These are phyloP conservation scores for Sebastiscus tertius DNA, from an alignment of 2,797 vertebrate species.

Conservation along the genomic window DNA sequence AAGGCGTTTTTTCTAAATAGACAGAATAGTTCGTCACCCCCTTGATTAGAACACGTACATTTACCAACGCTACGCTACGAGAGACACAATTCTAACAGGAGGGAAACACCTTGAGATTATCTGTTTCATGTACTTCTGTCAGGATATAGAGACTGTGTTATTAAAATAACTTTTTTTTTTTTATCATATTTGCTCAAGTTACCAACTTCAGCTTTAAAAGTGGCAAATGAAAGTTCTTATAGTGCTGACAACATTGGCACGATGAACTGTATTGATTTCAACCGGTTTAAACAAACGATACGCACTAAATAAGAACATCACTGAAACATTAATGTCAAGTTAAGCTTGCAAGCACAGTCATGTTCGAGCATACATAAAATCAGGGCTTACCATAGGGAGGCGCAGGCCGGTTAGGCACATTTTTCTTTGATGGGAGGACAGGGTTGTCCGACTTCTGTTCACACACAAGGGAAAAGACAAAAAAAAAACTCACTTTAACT, in stretches of 20 bases:
- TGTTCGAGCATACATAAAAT: not conserved
- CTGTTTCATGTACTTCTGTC: too few species aligned
- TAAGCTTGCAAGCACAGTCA: slow-evolving; percentile 8
- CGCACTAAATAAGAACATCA: not conserved
- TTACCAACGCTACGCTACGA: too few species aligned
- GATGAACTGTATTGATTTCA: slow-evolving; percentile 1
- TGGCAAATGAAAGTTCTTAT: not conserved
- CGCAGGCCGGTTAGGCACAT: slow-evolving; percentile 90
- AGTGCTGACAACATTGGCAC: not conserved
- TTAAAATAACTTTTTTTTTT: too few species aligned
- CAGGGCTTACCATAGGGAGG: slow-evolving; percentile 91
- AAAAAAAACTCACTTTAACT: not conserved
- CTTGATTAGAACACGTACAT: too few species aligned
- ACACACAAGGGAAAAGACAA: slow-evolving; percentile 36
- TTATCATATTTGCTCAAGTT: too few species aligned
- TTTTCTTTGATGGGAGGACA: slow-evolving; percentile 91
- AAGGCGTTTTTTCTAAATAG: too few species aligned
- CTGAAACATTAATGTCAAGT: not conserved
- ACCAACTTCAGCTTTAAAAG: too few species aligned
- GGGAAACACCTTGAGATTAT: too few species aligned
- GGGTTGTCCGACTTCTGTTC: slow-evolving; percentile 90
- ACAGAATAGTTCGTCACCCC: too few species aligned
- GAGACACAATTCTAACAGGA: too few species aligned
- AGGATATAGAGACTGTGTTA: too few species aligned
- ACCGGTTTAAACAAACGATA: not conserved